Evolutionary conservation across 2,888 invertebrate genomes (phyloP), one percentile per base, ranked within the genome.

Genomic region (Drosophila pseudotalamancana): DNA sequence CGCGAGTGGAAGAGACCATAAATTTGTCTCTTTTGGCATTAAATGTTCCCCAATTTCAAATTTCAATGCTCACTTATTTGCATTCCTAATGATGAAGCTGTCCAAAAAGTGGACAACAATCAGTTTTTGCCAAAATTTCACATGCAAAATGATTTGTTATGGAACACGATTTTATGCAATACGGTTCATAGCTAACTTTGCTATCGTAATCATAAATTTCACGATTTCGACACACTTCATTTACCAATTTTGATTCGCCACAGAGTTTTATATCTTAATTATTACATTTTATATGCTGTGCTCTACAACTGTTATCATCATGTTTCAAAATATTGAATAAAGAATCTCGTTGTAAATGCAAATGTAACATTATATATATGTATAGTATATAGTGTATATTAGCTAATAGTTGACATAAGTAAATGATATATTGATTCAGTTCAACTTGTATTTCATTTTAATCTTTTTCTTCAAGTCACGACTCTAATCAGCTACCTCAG

Each of bases 21-120:
- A 78, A 78, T 71, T 67, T 54, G 40, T 45, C 39, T 27, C 37
- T 35, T 70, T 46, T 40, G 57, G 12, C 67, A 55, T 69, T 60
- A 68, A 60, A 74, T 64, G 48, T 55, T 69, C 11, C 23, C 34
- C 29, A 62, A 62, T 61, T 63, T 50, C 45, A 37, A 32, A 39
- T 34, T 59, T 48, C 40, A 35, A 29, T 48, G 23, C 60, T 46
- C 55, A 62, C 60, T 53, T 51, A 80, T 86, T 80, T 80, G 86
- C 86, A 79, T 82, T 68, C 50, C 79, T 78, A 79, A 79, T 86
- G 65, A 79, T 65, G 51, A 57, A 35, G 70, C 50, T 63, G 43
- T 37, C 40, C 61, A 48, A 37, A 65, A 31, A 16, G 21, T 21
- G 27, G 21, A 18, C 35, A 66, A 45, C 49, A 57, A 54, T 54